Evolutionary conservation across 2,797 vertebrate genomes (phyloP).

Genomic region (Eurystomus glaucurus): DNA sequence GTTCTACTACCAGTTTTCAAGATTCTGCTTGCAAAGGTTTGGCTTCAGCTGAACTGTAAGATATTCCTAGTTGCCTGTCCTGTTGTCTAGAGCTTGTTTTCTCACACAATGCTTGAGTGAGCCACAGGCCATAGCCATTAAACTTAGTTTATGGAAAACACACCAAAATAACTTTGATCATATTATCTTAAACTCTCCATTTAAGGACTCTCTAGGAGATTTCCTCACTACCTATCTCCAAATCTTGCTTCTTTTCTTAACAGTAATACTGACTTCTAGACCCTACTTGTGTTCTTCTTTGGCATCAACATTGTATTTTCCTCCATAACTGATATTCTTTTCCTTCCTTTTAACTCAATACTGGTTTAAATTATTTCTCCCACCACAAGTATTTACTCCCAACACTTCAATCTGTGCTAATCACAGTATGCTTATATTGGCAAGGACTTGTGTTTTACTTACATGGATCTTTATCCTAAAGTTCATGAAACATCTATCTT

Average conservation of each 20-base stretch:
- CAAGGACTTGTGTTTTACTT: background rate
- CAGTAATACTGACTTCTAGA: background rate
- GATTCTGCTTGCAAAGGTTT: background rate
- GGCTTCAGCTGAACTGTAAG: background rate
- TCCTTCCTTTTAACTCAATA: background rate
- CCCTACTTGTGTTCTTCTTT: background rate
- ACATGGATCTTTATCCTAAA: background rate
- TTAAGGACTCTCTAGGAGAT: background rate
- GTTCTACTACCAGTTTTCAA: background rate
- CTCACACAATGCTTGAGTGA: background rate
- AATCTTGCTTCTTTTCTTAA: background rate
- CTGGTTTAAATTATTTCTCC: background rate
- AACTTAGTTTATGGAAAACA: background rate
- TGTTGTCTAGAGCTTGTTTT: background rate
- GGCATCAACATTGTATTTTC: background rate
- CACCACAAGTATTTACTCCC: background rate
- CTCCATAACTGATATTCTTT: background rate
- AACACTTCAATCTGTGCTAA: background rate
- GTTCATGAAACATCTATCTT: background rate
- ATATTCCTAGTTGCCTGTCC: background rate
- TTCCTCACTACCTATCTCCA: background rate
- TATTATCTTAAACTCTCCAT: background rate
- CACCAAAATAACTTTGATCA: background rate
- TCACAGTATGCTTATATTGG: background rate
- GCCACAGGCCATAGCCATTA: background rate